phyloP scores from a whole-genome alignment of 1,140 invertebrate species.

The Drosophila truncata region DNA sequence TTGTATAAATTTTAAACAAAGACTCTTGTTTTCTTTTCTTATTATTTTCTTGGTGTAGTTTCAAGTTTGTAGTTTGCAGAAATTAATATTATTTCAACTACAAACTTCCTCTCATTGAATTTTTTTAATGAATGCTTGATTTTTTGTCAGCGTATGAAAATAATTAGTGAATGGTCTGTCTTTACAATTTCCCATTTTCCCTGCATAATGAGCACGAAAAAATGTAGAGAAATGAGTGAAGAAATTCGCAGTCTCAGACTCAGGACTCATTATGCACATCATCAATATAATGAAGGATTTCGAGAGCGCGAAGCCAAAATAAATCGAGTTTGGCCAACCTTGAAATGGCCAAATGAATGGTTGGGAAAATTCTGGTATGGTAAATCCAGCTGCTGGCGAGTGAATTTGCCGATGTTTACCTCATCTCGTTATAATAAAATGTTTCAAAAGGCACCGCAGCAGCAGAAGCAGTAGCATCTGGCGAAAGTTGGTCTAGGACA shows the following conservation, averaged over 20 bases:
- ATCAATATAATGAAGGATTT: conserved; percentile 42
- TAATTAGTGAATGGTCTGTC: conserved; percentile 13
- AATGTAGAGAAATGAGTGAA: background rate
- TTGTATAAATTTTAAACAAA: no score
- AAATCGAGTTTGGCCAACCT: conserved; percentile 51
- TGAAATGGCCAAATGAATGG: conserved; percentile 50
- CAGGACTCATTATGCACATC: conserved; percentile 48
- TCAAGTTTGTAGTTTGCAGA: background rate
- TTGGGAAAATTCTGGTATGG: conserved; percentile 11
- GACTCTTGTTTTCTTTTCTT: no score
- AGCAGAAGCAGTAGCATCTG: conserved; percentile 35
- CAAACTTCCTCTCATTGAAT: no score
- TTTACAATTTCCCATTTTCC: conserved; percentile 25
- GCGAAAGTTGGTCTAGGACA: conserved; percentile 83
- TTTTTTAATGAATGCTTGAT: background rate
- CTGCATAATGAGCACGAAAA: conserved; percentile 40
- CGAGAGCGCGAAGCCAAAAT: conserved; percentile 12
- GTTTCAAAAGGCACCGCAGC: conserved; percentile 62
- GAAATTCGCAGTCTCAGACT: background rate
- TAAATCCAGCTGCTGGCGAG: background rate
- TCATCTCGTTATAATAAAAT: conserved; percentile 57
- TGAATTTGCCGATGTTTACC: conserved; percentile 43
- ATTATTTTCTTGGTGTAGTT: background rate
- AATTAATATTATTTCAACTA: background rate
- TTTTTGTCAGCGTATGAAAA: conserved; percentile 31